Conservation (phyloP, 2,888 invertebrate genomes). For the Watsonalla binaria region DNA sequence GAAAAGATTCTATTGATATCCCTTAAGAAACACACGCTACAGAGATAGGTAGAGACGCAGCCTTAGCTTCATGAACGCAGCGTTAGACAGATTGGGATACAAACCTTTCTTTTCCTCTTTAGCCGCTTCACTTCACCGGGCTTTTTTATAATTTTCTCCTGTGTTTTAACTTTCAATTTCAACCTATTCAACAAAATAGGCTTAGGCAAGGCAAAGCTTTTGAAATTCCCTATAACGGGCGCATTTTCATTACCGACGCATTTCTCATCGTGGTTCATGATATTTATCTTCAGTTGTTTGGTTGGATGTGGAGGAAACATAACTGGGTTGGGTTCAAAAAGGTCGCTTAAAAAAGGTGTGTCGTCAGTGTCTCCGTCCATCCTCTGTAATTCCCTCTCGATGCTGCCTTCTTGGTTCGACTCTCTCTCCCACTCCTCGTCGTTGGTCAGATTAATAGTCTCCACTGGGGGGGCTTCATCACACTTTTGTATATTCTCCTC, state of each 20-base stretch:
- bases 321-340: slow-evolving; percentile 69
- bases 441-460: slow-evolving; percentile 67
- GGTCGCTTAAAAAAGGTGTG: slow-evolving; percentile 71
- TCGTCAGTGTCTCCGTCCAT: slow-evolving; percentile 60
- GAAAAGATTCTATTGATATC: too few species aligned
- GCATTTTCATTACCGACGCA: slow-evolving; percentile 49
- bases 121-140: slow-evolving; percentile 36
- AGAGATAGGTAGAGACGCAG: too few species aligned
- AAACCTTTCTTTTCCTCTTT: slow-evolving; percentile 63
- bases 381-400: slow-evolving; percentile 56
- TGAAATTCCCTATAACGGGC: slow-evolving; percentile 69
- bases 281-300: slow-evolving; percentile 52
- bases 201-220: slow-evolving; percentile 74
- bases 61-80: background rate
- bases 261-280: slow-evolving; percentile 38
- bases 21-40: too few species aligned
- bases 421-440: slow-evolving; percentile 71
- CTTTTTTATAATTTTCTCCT: slow-evolving; percentile 48
- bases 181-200: slow-evolving; percentile 69
- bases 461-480: slow-evolving; percentile 18
- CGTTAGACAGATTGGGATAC: slow-evolving; percentile 30
- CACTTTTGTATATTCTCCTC: slow-evolving; percentile 15
- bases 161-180: slow-evolving; percentile 58
- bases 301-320: slow-evolving; percentile 41
- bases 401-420: slow-evolving; percentile 57